A percentile compares a stretch with the other conserved stretches of the same genome.
phyloP scores from a whole-genome alignment of 2,113 vertebrate genomes.

The Charadrius vociferus region DNA sequence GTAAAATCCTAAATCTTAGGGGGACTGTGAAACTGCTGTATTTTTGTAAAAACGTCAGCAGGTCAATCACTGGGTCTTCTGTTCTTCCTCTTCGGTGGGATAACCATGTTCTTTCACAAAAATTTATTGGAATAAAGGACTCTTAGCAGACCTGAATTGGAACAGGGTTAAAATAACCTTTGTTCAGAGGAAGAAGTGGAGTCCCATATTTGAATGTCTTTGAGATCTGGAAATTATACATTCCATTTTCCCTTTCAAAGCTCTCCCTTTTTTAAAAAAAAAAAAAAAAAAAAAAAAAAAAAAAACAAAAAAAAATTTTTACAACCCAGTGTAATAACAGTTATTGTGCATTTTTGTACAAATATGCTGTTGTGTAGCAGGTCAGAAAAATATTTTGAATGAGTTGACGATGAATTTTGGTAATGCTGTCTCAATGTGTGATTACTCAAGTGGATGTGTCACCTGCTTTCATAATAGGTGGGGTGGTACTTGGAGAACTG shows the following conservation, averaged over 20 bases:
- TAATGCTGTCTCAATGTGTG: background rate
- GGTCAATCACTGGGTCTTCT: background rate
- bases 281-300: background rate
- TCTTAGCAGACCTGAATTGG: background rate
- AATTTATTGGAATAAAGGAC: background rate
- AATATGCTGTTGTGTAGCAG: background rate
- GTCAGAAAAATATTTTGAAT: background rate
- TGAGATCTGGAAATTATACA: background rate
- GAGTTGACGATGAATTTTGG: background rate
- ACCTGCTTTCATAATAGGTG: background rate
- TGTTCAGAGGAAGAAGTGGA: background rate
- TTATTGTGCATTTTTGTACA: background rate
- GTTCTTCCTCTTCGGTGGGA: background rate
- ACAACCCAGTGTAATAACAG: fast-evolving
- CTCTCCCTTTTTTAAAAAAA: background rate
- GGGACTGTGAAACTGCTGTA: background rate
- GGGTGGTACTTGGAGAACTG: background rate
- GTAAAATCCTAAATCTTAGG: background rate
- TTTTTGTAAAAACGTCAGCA: background rate
- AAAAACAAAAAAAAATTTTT: background rate
- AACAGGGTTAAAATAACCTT: background rate
- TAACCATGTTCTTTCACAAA: background rate
- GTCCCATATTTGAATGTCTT: background rate
- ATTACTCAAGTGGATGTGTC: background rate
- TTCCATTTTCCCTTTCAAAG: background rate